These are phyloP conservation scores for Lasioglossum leucozonium DNA, from an alignment of 2,888 invertebrate species.

Conservation along the genomic window DNA sequence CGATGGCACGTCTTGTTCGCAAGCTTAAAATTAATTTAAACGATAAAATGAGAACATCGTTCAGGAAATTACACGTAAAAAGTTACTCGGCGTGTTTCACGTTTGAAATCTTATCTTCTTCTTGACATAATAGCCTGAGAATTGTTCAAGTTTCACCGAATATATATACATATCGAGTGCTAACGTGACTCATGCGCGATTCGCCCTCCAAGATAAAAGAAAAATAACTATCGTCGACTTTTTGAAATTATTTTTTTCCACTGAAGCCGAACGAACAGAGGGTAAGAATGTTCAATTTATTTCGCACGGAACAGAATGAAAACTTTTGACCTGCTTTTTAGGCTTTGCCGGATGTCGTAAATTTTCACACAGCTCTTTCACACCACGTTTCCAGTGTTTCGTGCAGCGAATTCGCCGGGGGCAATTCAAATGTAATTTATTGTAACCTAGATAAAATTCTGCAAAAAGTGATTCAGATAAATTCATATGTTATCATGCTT, in stretches of 20 bases:
- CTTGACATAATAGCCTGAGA: neutral
- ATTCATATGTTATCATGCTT: neutral
- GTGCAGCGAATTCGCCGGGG: conserved; percentile 20
- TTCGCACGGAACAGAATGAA: conserved; percentile 10
- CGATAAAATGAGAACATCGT: neutral
- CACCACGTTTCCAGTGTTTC: neutral
- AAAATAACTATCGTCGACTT: neutral
- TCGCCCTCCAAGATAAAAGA: neutral
- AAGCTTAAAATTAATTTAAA: neutral
- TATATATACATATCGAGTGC: neutral
- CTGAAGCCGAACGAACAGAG: neutral
- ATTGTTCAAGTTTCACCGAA: neutral
- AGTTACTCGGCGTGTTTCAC: neutral
- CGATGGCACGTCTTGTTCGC: neutral
- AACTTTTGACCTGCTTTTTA: conserved; percentile 37
- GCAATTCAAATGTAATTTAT: neutral
- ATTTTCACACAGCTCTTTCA: neutral
- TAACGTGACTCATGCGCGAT: conserved; percentile 21
- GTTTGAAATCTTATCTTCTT: neutral
- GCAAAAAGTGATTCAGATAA: neutral
- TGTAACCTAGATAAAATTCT: neutral
- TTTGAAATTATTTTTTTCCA: neutral
- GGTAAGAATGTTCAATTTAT: conserved; percentile 7
- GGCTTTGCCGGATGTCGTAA: conserved; percentile 19
- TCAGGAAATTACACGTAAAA: neutral